Evolutionary conservation across 2,888 invertebrate species (phyloP), one percentile per base, ranked within the genome.

Genomic region (Brenthis hecate): DNA sequence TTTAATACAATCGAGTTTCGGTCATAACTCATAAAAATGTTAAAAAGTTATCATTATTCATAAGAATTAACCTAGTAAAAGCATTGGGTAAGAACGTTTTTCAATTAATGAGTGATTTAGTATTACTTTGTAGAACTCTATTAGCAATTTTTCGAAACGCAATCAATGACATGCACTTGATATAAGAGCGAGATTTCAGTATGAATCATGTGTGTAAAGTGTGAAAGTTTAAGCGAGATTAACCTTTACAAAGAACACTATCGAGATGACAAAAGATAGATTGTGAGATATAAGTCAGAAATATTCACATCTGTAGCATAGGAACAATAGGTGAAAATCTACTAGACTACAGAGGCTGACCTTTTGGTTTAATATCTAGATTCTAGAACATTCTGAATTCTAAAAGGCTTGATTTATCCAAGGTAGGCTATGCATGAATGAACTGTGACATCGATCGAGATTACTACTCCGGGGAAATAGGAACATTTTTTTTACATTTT

Each of bases 371-470:
- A 75, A 75, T 68, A 75, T 76, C 82, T 81, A 43, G 11, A 43
- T 43, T 6, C 36, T 36, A 85, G 85, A 85, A 84, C 78, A 79
- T 86, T 88, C 84, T 70, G 72, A 76, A 68, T 51, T 32, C 71
- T 63, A 67, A 62, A 68, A 54, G 69, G 65, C 61, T 74, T 67
- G 67, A 70, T 72, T 67, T 66, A 76, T 75, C 79, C 78, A 85
- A 89, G 83, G 84, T 80, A 79, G 75, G 87, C 83, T 81, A 89
- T 89, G 91, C 91, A 86, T 86, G 88, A 90, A 82, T 83, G 85
- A 86, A 77, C 83, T 78, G 80, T 85, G 85, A 88, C 87, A 92
- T 91, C 91, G 91, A 91, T 89, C 87, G 86, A 76, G 76, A 81
- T 78, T 78, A 80, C 74, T 82, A 82, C 81, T 77, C 75, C 77